Percentiles rank a stretch among this genome's conserved stretches.
These are phyloP conservation scores for Hydropsyche tenuis DNA, from an alignment of 1,140 invertebrate genomes.

Conservation along the genomic window DNA sequence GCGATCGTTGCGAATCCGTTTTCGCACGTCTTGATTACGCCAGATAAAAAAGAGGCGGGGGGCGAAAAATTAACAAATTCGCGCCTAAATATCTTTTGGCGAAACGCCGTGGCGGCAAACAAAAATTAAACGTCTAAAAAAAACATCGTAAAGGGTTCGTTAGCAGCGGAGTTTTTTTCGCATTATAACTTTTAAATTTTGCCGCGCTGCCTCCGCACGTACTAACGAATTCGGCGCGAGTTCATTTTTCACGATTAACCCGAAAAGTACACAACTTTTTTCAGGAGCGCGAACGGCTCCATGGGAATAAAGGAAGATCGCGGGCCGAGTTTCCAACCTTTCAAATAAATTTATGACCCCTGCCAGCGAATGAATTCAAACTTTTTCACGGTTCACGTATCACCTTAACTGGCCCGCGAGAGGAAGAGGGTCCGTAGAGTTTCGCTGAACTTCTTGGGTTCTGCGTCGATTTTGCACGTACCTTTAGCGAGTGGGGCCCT, in stretches of 20 bases:
- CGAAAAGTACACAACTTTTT: slow-evolving; percentile 23
- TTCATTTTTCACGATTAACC: slow-evolving; percentile 26
- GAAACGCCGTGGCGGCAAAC: too few relatives aligned
- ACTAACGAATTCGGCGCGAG: background rate
- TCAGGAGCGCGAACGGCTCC: background rate
- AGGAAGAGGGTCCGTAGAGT: background rate
- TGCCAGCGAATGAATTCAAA: slow-evolving; percentile 31
- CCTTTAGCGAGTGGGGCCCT: background rate
- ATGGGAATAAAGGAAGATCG: background rate
- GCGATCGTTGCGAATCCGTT: background rate
- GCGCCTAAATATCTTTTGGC: too few relatives aligned
- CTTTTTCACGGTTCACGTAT: slow-evolving; percentile 29
- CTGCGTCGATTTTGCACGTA: too few relatives aligned
- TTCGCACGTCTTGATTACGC: background rate
- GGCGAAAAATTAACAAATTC: too few relatives aligned
- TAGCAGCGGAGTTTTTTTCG: too few relatives aligned
- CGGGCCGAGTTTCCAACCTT: background rate
- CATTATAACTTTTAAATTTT: background rate
- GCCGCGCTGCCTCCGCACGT: background rate
- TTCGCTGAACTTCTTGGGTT: too few relatives aligned
- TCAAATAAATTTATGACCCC: slow-evolving; percentile 30
- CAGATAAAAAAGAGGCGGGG: too few relatives aligned
- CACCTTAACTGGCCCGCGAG: slow-evolving; percentile 18
- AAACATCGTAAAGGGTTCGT: too few relatives aligned
- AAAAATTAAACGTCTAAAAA: too few relatives aligned